These are phyloP conservation scores for Palloptera scutellata DNA, from an alignment of 2,888 invertebrate species.

Conservation along the genomic window DNA sequence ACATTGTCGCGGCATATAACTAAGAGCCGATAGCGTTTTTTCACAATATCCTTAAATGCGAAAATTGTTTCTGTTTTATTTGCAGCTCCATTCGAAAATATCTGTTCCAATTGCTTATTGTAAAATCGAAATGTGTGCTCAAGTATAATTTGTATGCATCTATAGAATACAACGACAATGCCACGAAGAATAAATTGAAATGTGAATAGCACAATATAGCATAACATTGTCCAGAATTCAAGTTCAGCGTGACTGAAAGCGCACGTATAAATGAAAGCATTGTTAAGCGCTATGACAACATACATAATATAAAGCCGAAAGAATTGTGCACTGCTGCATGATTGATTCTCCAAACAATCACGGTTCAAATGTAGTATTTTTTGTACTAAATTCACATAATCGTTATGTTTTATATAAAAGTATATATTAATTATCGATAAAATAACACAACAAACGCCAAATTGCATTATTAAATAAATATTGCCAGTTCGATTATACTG, in stretches of 20 bases:
- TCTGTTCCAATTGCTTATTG: conserved; percentile 34
- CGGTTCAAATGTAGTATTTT: conserved; percentile 40
- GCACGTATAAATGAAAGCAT: not conserved
- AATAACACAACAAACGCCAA: conserved; percentile 38
- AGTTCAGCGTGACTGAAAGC: conserved; percentile 6
- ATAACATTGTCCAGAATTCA: not conserved
- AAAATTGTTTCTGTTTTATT: no score
- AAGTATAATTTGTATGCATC: conserved; percentile 41
- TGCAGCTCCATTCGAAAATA: not conserved
- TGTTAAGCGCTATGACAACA: conserved; percentile 24
- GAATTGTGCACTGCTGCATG: conserved; percentile 31
- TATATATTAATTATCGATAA: conserved; percentile 39
- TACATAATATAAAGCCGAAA: conserved; percentile 32
- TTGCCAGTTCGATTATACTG: conserved; percentile 45
- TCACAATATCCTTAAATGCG: not conserved
- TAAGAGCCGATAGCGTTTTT: conserved; percentile 42
- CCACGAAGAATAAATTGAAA: conserved; percentile 42
- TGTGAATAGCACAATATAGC: conserved; percentile 27
- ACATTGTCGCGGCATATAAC: conserved; percentile 44
- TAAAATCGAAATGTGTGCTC: conserved; percentile 39
- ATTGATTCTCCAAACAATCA: conserved; percentile 26
- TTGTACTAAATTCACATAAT: conserved; percentile 32
- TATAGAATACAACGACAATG: conserved; percentile 42
- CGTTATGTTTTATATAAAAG: conserved; percentile 40
- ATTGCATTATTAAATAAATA: conserved; percentile 38